Conservation (phyloP, 30 jellyfish, hydroid and myxozoan species). For the Aurelia aurita region DNA sequence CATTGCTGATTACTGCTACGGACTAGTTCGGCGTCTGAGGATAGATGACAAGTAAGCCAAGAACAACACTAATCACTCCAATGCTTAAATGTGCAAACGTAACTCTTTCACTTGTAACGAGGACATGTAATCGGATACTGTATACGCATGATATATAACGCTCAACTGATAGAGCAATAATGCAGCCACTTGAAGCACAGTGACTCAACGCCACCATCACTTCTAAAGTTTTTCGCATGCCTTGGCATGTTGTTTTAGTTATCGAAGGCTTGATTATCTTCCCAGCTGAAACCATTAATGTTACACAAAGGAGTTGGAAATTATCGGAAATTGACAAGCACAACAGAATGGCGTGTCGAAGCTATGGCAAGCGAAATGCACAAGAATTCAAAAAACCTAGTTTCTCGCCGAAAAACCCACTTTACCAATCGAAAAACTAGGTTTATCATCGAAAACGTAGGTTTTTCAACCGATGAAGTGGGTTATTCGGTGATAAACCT, state of each 20-base stretch:
- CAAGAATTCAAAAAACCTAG: too few relatives aligned
- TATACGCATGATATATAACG: background rate
- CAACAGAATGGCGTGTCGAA: slow-evolving; percentile 13
- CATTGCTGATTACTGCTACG: too few relatives aligned
- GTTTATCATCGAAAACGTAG: too few relatives aligned
- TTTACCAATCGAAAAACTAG: too few relatives aligned
- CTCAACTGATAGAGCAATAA: slow-evolving; percentile 15
- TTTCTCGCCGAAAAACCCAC: too few relatives aligned
- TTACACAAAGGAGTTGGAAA: background rate
- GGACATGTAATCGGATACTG: too few relatives aligned
- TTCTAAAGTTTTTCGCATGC: background rate
- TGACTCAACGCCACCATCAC: background rate
- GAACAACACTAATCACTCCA: too few relatives aligned
- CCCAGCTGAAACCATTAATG: background rate
- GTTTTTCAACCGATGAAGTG: too few relatives aligned
- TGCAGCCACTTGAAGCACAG: slow-evolving; percentile 14
- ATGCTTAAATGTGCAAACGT: too few relatives aligned
- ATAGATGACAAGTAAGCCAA: background rate
- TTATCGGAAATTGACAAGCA: slow-evolving; percentile 11
- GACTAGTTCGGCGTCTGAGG: background rate
- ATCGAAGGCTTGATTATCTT: background rate
- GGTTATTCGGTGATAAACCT: too few relatives aligned
- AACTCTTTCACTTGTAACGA: too few relatives aligned
- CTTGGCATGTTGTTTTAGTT: background rate
- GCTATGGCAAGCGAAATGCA: too few relatives aligned